These are phyloP conservation scores for Serinus canaria DNA, from an alignment of 2,113 vertebrate genomes.

Conservation along the genomic window DNA sequence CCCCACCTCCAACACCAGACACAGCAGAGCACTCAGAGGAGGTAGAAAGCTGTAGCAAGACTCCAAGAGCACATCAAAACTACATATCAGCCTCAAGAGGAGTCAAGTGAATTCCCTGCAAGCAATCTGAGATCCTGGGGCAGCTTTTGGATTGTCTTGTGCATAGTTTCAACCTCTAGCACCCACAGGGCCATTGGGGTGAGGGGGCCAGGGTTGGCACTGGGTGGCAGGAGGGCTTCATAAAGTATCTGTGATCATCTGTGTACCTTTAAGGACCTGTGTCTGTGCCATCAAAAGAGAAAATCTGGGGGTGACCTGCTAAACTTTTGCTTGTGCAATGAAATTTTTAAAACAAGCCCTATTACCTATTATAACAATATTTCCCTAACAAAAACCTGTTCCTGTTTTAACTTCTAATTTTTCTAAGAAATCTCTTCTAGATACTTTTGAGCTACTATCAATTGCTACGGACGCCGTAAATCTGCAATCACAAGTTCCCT, in stretches of 20 bases:
- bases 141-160: background rate
- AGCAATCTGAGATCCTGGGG: background rate
- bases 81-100: background rate
- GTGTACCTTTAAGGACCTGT: background rate
- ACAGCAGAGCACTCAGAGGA: background rate
- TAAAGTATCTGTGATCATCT: background rate
- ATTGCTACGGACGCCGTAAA: background rate
- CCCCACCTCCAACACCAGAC: background rate
- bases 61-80: background rate
- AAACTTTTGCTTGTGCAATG: background rate
- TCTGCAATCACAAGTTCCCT: background rate
- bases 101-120: background rate
- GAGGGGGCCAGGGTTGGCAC: accelerated
- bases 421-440: background rate
- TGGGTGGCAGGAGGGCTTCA: background rate
- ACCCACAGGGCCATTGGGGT: accelerated
- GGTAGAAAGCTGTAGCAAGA: background rate
- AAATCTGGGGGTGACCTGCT: background rate
- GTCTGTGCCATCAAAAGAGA: background rate
- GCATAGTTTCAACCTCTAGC: background rate
- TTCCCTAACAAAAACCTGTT: background rate
- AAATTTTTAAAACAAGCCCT: background rate
- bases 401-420: background rate
- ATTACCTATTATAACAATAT: background rate
- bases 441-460: background rate